A percentile compares a stretch with the other conserved stretches of the same genome.
Evolutionary conservation across 2,113 vertebrate species (phyloP).

Genomic region (Girardinichthys multiradiatus): DNA sequence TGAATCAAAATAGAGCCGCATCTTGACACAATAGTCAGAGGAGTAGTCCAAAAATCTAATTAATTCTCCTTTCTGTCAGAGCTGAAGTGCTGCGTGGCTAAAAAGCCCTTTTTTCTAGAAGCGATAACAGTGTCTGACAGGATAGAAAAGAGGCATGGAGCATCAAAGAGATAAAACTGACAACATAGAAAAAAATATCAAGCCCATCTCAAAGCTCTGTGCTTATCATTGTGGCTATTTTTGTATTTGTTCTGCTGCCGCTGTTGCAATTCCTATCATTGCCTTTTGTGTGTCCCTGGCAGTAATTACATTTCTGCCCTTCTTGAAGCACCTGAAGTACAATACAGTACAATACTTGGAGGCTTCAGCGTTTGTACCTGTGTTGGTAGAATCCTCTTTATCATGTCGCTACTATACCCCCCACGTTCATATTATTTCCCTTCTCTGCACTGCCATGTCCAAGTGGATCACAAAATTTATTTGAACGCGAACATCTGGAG

Average conservation of each 20-base stretch:
- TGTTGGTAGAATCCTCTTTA: slow-evolving; percentile 58
- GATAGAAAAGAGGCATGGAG: slow-evolving; percentile 52
- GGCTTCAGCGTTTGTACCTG: slow-evolving; percentile 50
- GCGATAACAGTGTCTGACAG: slow-evolving; percentile 74
- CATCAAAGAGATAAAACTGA: slow-evolving; percentile 75
- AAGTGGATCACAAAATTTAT: slow-evolving; percentile 27
- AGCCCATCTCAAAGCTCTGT: slow-evolving; percentile 66
- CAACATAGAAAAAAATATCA: slow-evolving; percentile 63
- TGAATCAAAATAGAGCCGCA: slow-evolving; percentile 72
- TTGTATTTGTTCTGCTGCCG: slow-evolving; percentile 67
- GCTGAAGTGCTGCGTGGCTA: slow-evolving; percentile 61
- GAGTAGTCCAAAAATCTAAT: slow-evolving; percentile 77
- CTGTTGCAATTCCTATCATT: slow-evolving; percentile 58
- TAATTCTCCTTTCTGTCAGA: slow-evolving; percentile 74
- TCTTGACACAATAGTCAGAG: slow-evolving; percentile 74
- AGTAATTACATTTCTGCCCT: slow-evolving; percentile 74
- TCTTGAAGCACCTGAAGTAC: slow-evolving; percentile 65
- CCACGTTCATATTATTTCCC: slow-evolving; percentile 9
- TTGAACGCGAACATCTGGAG: slow-evolving; percentile 43
- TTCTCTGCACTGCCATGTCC: slow-evolving; percentile 23
- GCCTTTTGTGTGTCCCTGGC: slow-evolving; percentile 73
- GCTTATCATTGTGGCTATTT: slow-evolving; percentile 73
- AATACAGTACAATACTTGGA: slow-evolving; percentile 58
- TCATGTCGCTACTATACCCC: slow-evolving; percentile 35
- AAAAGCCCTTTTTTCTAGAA: slow-evolving; percentile 68